These are phyloP conservation scores for Eurystomus gularis DNA, from an alignment of 2,113 vertebrate genomes.

Conservation along the genomic window DNA sequence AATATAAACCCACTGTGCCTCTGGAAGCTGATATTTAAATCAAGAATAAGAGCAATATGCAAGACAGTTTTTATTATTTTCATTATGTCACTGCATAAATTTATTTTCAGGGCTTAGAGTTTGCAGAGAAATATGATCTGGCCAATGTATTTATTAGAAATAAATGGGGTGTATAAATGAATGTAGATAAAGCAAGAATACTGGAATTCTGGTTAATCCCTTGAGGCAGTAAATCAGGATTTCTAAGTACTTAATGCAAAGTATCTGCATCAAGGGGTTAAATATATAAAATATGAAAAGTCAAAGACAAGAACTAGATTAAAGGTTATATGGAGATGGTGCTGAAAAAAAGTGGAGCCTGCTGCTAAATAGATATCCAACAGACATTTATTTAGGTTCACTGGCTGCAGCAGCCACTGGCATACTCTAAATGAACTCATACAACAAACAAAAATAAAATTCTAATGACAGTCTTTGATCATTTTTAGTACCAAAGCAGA, in stretches of 20 bases:
- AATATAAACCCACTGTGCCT: constrained; percentile 31
- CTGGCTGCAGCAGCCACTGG: not conserved
- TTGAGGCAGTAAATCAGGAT: constrained; percentile 53
- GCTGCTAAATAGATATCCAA: constrained; percentile 49
- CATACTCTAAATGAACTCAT: constrained; percentile 28
- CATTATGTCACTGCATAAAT: constrained; percentile 48
- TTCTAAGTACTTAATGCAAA: constrained; percentile 52
- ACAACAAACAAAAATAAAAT: constrained; percentile 8
- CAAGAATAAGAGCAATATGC: constrained; percentile 9
- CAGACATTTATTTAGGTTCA: constrained; percentile 44
- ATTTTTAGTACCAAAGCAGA: constrained; percentile 8
- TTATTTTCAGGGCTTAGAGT: constrained; percentile 38
- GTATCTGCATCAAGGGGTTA: constrained; percentile 61
- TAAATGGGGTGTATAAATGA: constrained; percentile 55
- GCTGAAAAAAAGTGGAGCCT: constrained; percentile 27
- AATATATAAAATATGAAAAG: constrained; percentile 54
- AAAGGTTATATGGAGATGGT: not conserved
- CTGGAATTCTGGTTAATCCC: constrained; percentile 46
- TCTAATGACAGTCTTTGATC: constrained; percentile 5
- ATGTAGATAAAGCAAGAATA: constrained; percentile 50
- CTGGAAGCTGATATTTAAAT: constrained; percentile 28
- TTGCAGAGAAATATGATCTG: constrained; percentile 54
- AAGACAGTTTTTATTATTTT: constrained; percentile 54
- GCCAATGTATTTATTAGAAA: constrained; percentile 52
- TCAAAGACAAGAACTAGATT: constrained; percentile 57